Base-by-base conservation (phyloP, 2,797 vertebrate genomes). In the Vultur gryphus region DNA sequence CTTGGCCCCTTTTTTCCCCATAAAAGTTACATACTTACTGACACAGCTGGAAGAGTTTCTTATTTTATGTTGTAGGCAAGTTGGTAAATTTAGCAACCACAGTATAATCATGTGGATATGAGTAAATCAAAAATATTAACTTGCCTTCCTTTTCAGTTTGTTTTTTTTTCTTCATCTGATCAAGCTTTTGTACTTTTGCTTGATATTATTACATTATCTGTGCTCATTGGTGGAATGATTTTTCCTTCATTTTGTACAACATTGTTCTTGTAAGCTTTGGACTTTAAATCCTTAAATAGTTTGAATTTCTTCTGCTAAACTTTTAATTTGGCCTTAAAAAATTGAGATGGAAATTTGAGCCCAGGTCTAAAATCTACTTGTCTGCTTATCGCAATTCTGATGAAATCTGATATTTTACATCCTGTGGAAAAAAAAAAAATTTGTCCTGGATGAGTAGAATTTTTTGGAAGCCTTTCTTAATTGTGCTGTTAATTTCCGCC, bases 101-200 rank as follows among this genome's bases (percentile, higher is more conserved):
- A 93, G 23, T 19, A 51, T 66, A 82, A 87, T 46, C 55, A 76
- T 82, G 95, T 96, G 83, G 89, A 46, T 46, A 17, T 78, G 66
- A 92, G 44, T 86, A 91, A 93, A 93, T 89, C 52, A 84, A 35
- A 91, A 90, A 17, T 48, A 81, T 39, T 87, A 77, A 77, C 93
- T 97, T 90, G 43, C 92, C 81, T 96, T 97, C 52, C 78, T 94
- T 96, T 97, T 64, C 78, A 94, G 24, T 97, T 85, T 21, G n/a
- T 61, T 70, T 76, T 84, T 77, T 55, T 41, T 57, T 65, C 59
- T 76, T 92, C 58, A 59, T 49, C 59, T 91, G 84, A 91, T 71
- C 76, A 95, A 93, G 87, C 90, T 95, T 87, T 95, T 75, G 58
- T 51, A 55, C n/a, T 96, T 84, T 49, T 92, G 72, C 71, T 96